These are phyloP conservation scores for Leucophenga maculata DNA, from an alignment of 2,888 invertebrate genomes.

Conservation along the genomic window DNA sequence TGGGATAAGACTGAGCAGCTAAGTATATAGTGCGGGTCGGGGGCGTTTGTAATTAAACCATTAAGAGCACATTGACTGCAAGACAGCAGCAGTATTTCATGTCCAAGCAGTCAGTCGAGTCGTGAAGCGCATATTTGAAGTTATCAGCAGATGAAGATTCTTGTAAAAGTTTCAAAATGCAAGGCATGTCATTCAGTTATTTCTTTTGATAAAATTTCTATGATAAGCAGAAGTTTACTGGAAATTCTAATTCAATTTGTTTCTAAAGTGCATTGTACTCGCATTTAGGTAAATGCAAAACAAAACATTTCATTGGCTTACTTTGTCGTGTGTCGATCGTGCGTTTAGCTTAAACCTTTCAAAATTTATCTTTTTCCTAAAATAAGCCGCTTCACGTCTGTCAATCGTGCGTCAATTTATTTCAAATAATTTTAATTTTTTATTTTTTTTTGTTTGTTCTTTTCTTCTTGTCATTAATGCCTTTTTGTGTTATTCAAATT, in stretches of 20 bases:
- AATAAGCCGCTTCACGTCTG: slow-evolving; percentile 34
- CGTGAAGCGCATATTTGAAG: background rate
- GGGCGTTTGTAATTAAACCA: slow-evolving; percentile 25
- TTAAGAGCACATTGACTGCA: slow-evolving; percentile 24
- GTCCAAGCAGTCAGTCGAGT: background rate
- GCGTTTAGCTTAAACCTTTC: slow-evolving; percentile 25
- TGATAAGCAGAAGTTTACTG: background rate
- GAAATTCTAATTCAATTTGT: slow-evolving; percentile 18
- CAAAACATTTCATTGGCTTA: background rate
- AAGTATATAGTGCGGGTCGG: background rate
- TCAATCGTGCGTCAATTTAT: slow-evolving; percentile 46
- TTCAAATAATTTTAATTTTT: slow-evolving; percentile 19
- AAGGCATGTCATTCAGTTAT: too few relatives aligned
- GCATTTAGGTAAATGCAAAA: background rate
- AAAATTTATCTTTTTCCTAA: slow-evolving; percentile 12
- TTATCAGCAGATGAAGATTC: too few relatives aligned
- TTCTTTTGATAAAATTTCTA: too few relatives aligned
- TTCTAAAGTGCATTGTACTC: slow-evolving; percentile 9
- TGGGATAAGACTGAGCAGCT: background rate
- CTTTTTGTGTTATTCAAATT: slow-evolving; percentile 46
- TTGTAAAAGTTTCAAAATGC: too few relatives aligned
- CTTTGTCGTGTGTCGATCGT: slow-evolving; percentile 22
- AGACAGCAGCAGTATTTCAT: background rate
- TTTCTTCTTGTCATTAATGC: slow-evolving; percentile 39
- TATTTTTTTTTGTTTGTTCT: background rate